These are phyloP conservation scores for Meliscaeva auricollis DNA, from an alignment of 2,888 invertebrate genomes.

Conservation along the genomic window DNA sequence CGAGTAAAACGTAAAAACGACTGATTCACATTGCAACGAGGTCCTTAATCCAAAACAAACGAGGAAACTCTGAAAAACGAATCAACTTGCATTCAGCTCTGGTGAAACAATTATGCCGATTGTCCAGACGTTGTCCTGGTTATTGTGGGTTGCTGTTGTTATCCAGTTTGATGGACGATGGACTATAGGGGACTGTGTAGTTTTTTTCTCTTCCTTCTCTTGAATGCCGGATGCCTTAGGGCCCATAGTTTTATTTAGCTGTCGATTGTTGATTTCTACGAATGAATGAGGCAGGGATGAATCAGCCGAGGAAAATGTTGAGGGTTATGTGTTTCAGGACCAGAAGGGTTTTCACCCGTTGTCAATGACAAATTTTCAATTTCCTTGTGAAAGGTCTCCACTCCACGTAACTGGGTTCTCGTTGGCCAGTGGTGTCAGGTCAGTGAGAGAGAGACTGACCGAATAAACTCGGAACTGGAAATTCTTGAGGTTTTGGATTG, in stretches of 20 bases:
- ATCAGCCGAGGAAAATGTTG: slow-evolving; percentile 40
- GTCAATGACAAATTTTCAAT: slow-evolving; percentile 66
- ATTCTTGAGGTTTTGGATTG: slow-evolving; percentile 26
- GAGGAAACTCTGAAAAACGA: slow-evolving; percentile 48
- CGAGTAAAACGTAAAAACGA: neutral
- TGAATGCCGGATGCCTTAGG: slow-evolving; percentile 16
- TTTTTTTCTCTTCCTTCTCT: neutral
- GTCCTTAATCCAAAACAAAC: slow-evolving; percentile 16
- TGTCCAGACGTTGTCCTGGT: slow-evolving; percentile 48
- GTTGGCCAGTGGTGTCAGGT: neutral
- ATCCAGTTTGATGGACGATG: slow-evolving; percentile 56
- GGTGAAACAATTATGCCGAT: slow-evolving; percentile 67
- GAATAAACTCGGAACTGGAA: slow-evolving; percentile 22
- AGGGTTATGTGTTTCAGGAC: slow-evolving; percentile 20
- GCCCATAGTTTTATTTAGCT: slow-evolving; percentile 37
- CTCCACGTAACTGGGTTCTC: slow-evolving; percentile 7
- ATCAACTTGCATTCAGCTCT: slow-evolving; percentile 62
- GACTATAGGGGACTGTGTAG: slow-evolving; percentile 14
- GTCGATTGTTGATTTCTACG: slow-evolving; percentile 49
- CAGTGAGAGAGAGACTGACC: neutral
- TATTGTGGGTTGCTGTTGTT: slow-evolving; percentile 22
- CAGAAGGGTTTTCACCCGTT: neutral
- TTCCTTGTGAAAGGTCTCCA: slow-evolving; percentile 41
- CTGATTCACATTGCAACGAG: neutral
- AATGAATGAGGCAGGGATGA: slow-evolving; percentile 4